Evolutionary conservation across 2,113 vertebrate genomes (phyloP).

Genomic region (Actinemys pallida): DNA sequence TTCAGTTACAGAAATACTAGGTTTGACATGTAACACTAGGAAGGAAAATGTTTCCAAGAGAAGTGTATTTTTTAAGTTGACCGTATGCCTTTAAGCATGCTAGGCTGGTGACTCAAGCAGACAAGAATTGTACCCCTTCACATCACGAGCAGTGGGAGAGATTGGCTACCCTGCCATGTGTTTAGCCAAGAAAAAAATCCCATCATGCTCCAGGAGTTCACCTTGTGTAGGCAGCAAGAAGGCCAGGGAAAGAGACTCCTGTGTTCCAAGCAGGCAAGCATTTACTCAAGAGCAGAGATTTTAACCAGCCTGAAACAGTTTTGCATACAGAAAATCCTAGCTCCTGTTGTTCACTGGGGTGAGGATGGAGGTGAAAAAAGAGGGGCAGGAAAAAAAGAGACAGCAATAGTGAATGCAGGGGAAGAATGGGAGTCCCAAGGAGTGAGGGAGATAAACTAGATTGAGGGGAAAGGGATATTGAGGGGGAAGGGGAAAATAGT

Average conservation of each 20-base stretch:
- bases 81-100: neutral
- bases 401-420: neutral
- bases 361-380: neutral
- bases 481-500: neutral
- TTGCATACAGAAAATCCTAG: neutral
- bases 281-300: neutral
- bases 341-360: neutral
- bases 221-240: neutral
- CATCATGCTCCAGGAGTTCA: neutral
- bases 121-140: neutral
- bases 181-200: neutral
- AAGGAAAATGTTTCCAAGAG: neutral
- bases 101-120: neutral
- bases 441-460: neutral
- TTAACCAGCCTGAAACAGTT: neutral
- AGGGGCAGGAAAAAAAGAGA: neutral
- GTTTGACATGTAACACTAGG: neutral
- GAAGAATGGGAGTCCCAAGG: neutral
- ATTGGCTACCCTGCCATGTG: neutral
- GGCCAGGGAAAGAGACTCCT: neutral
- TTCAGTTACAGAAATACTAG: neutral
- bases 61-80: neutral
- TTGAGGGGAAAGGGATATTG: neutral
- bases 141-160: neutral
- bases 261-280: neutral